Evolutionary conservation across 1,140 invertebrate species (phyloP).

Genomic region (Drosophila prosaltans): DNA sequence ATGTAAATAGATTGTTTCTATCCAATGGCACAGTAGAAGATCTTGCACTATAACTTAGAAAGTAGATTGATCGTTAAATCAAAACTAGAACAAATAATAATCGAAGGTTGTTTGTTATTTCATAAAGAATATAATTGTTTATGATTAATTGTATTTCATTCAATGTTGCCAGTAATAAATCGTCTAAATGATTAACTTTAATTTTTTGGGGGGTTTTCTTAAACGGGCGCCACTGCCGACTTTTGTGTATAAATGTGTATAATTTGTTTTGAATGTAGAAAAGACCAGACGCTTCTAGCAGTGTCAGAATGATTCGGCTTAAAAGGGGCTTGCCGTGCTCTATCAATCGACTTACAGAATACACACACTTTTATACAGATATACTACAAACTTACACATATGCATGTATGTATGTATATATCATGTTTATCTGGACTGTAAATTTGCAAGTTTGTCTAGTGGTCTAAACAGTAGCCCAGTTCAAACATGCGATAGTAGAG

Average conservation of each 20-base stretch:
- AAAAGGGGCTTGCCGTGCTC: neutral
- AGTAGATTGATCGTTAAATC: no score
- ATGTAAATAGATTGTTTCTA: no score
- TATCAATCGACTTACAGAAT: neutral
- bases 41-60: no score
- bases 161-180: no score
- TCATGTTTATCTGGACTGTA: neutral
- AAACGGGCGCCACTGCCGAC: neutral
- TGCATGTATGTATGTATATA: neutral
- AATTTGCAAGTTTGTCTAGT: neutral
- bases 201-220: neutral
- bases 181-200: no score
- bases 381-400: neutral
- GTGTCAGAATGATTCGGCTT: slow-evolving; percentile 3
- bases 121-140: no score
- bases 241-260: neutral
- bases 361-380: neutral
- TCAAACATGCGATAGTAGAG: neutral
- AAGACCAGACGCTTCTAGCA: neutral
- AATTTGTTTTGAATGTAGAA: slow-evolving; percentile 1
- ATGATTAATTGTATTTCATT: no score
- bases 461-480: neutral
- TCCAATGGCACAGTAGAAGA: no score
- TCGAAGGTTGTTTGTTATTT: neutral
- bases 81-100: neutral